Base-by-base conservation (phyloP, 2,113 vertebrate genomes). In the Trematocara zebra region DNA sequence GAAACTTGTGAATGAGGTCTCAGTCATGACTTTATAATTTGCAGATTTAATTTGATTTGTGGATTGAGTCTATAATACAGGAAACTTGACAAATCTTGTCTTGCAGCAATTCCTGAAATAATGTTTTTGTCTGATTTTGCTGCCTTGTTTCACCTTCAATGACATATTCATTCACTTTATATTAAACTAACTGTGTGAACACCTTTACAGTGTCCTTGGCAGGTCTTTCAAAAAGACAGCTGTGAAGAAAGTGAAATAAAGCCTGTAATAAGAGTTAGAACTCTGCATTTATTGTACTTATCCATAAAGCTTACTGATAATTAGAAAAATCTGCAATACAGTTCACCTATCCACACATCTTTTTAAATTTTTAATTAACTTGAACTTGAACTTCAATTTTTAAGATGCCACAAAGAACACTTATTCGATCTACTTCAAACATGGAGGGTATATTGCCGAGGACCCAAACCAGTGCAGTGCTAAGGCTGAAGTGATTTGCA, bases 21-120 rank as follows among this genome's bases (percentile, higher is more conserved):
- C 14, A 42, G 82, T 85, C 28, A 52, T 82, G 85, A 85, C 53
- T 80, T 76, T 49, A 31, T 61, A 31, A 86, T 83, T 69, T 82
- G 47, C 31, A 56, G 51, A 64, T 79, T 87, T 84, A 35, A 86
- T 86, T 33, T 47, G 61, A 85, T 88, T 78, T 87, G 82, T n/a
- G 83, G 81, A 52, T 6, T 53, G 11, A 82, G 28, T 15, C 53
- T 5, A 33, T 17, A 49, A 85, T 64, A 80, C 61, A 37, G 8
- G 31, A 85, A 11, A 51, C 67, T 78, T 57, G 35, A 84, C 56
- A 82, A 54, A 42, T 23, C 9, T 12, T 28, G 17, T 23, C 47
- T 35, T 12, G 44, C 26, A 18, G 18, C 44, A 28, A 3, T 49
- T 82, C 49, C 18, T 20, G 8, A 37, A 35, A 40, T 33, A 61